Evolutionary conservation across 1,140 invertebrate genomes (phyloP).

Genomic region (Drosophila punjabiensis): DNA sequence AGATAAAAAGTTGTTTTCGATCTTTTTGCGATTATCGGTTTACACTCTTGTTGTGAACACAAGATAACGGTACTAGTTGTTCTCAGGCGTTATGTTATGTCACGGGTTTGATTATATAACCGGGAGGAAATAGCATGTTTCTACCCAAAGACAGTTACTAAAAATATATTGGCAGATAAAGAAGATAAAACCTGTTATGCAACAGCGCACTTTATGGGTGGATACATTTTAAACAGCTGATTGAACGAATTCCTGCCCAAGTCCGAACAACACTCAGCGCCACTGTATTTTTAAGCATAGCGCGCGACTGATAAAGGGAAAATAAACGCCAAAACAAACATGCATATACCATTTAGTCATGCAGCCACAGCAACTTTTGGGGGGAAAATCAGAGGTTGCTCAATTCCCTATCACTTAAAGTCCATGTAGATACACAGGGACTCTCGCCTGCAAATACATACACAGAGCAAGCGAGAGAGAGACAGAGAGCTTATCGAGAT

Average conservation of each 20-base stretch:
- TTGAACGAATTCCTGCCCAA: background rate
- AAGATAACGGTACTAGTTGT: slow-evolving; percentile 29
- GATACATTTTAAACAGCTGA: background rate
- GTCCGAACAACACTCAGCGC: background rate
- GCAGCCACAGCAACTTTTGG: slow-evolving; percentile 16
- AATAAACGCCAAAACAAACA: slow-evolving; percentile 12
- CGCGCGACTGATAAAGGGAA: slow-evolving; percentile 18
- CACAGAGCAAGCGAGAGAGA: background rate
- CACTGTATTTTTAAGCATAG: slow-evolving; percentile 16
- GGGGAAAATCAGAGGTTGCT: background rate
- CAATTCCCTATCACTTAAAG: background rate
- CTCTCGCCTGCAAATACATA: background rate
- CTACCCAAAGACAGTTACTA: background rate
- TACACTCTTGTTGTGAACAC: slow-evolving; percentile 15
- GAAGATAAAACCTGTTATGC: slow-evolving; percentile 9
- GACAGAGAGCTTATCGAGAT: slow-evolving; percentile 23
- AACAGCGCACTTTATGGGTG: slow-evolving; percentile 3
- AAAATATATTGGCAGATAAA: background rate
- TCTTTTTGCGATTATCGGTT: slow-evolving; percentile 27
- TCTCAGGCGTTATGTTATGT: slow-evolving; percentile 26
- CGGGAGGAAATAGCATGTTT: background rate
- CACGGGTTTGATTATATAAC: slow-evolving; percentile 23
- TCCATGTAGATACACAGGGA: slow-evolving; percentile 6
- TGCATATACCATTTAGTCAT: slow-evolving; percentile 18
- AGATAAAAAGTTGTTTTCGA: slow-evolving; percentile 41